Percentiles rank a stretch among this genome's conserved stretches.
Evolutionary conservation across 2,797 vertebrate species (phyloP).

Genomic region (Myioborus miniatus): DNA sequence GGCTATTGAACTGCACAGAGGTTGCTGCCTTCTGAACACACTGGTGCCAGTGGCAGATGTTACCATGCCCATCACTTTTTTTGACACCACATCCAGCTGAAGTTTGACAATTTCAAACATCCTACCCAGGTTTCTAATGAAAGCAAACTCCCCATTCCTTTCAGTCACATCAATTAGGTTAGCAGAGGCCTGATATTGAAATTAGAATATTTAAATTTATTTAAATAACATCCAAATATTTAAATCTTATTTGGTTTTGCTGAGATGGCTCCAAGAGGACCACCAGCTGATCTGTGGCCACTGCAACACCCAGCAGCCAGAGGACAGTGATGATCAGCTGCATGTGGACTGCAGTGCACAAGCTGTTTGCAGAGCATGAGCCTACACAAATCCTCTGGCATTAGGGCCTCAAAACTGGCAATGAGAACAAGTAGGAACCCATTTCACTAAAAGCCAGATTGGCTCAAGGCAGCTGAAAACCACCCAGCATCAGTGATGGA

Average conservation of each 20-base stretch:
- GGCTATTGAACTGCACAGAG: not conserved
- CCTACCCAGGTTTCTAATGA: not conserved
- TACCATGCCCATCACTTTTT: not conserved
- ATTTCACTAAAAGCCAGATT: not conserved
- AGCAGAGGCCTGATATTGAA: not conserved
- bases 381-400: not conserved
- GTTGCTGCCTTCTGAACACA: not conserved
- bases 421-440: fast-evolving
- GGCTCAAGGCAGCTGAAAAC: not conserved
- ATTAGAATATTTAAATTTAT: not conserved
- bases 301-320: not conserved
- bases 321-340: not conserved
- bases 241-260: not conserved
- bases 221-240: not conserved
- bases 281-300: not conserved
- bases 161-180: not conserved
- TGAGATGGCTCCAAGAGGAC: not conserved
- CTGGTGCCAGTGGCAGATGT: fast-evolving
- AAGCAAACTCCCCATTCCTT: not conserved
- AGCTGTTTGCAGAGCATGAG: not conserved
- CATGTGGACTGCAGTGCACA: not conserved
- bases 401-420: not conserved
- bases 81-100: not conserved
- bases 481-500: not conserved
- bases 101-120: not conserved